Conservation (phyloP, 2,888 invertebrate genomes). For the Tetragonula carbonaria region DNA sequence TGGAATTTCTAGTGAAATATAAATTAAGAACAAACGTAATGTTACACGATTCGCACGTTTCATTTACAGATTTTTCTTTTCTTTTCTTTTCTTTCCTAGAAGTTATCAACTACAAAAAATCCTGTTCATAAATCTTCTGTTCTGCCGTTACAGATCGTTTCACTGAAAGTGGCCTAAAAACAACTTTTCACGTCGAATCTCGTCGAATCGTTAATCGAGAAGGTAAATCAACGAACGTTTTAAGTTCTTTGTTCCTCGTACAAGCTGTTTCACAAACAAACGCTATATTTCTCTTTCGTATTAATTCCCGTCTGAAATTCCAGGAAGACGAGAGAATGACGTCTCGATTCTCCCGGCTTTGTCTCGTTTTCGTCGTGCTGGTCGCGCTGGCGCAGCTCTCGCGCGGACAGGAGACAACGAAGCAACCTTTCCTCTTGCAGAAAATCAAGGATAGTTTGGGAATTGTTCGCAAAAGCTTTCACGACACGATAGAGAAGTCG, state of each 20-base stretch:
- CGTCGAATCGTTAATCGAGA: neutral
- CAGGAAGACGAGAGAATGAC: slow-evolving; percentile 29
- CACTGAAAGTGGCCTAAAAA: neutral
- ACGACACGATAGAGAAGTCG: neutral
- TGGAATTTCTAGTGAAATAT: too few relatives aligned
- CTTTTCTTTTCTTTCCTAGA: too few relatives aligned
- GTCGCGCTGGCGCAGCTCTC: slow-evolving; percentile 33
- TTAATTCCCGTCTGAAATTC: neutral
- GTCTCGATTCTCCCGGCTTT: slow-evolving; percentile 22
- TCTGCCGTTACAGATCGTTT: too few relatives aligned
- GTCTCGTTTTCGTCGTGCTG: slow-evolving; percentile 34
- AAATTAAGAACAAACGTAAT: too few relatives aligned
- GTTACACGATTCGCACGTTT: too few relatives aligned
- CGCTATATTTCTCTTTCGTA: neutral
- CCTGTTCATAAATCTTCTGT: too few relatives aligned
- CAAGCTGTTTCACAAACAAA: neutral
- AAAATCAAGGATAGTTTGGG: neutral
- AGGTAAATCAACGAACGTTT: neutral
- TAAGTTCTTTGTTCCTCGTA: too few relatives aligned
- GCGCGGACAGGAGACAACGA: neutral
- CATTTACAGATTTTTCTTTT: too few relatives aligned
- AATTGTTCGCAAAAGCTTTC: rapidly evolving
- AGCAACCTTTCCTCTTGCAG: neutral
- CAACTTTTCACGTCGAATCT: too few relatives aligned
- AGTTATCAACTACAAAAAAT: too few relatives aligned